Conservation (phyloP, 2,113 vertebrate species). For the Bostrychus sinensis region DNA sequence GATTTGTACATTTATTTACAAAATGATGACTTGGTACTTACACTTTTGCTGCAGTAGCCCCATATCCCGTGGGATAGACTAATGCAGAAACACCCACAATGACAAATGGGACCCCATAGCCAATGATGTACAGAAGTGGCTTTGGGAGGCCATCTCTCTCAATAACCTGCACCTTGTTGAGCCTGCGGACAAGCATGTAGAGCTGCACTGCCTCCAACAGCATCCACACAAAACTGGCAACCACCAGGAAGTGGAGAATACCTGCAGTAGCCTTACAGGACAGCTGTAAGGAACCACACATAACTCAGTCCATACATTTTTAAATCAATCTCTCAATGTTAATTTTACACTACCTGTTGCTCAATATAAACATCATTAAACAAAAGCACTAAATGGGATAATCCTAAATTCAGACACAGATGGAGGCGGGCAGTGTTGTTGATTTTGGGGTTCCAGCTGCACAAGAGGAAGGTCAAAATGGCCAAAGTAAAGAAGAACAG, state of each 20-base stretch:
- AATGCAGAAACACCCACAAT: conserved; percentile 79
- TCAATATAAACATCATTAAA: conserved; percentile 61
- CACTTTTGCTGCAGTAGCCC: conserved; percentile 43
- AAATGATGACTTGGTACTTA: conserved; percentile 20
- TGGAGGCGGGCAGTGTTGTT: conserved; percentile 85
- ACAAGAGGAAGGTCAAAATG: conserved; percentile 83
- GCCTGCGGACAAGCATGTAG: conserved; percentile 77
- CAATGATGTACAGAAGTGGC: conserved; percentile 73
- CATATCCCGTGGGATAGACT: conserved; percentile 70
- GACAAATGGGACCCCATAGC: conserved; percentile 79
- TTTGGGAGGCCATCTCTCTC: conserved; percentile 69
- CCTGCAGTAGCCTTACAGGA: conserved; percentile 66
- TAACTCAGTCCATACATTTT: no score
- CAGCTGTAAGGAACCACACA: conserved; percentile 49
- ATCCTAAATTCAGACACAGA: conserved; percentile 79
- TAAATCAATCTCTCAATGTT: no score
- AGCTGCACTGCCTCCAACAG: conserved; percentile 84
- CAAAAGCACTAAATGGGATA: conserved; percentile 77
- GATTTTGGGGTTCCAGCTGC: conserved; percentile 81
- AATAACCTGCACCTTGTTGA: conserved; percentile 80
- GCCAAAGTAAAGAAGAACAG: conserved; percentile 79
- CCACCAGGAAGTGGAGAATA: conserved; percentile 72
- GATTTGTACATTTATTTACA: not conserved
- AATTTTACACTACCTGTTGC: conserved; percentile 33
- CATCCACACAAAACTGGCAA: conserved; percentile 85